Conservation (phyloP, 2,113 vertebrate genomes). For the Indicator indicator region DNA sequence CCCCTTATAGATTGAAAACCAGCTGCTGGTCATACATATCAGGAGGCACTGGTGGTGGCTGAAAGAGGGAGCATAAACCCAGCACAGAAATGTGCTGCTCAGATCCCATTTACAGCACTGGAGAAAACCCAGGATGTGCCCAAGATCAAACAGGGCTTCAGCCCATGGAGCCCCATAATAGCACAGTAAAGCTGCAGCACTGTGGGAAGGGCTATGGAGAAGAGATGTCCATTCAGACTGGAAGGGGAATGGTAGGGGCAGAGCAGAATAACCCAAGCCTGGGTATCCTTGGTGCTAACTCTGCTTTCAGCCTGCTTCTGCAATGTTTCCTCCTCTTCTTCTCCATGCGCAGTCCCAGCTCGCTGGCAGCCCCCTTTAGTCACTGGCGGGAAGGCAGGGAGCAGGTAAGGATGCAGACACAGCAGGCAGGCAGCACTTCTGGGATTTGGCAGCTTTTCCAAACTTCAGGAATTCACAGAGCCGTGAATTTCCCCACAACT, state of each 20-base stretch:
- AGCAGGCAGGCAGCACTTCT: not conserved
- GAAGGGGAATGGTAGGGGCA: not conserved
- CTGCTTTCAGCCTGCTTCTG: constrained; percentile 55
- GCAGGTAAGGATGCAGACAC: not conserved
- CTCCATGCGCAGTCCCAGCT: not conserved
- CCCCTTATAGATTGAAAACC: not conserved
- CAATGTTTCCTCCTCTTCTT: not conserved
- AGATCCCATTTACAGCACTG: not conserved
- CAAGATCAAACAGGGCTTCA: not conserved
- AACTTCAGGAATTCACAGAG: not conserved
- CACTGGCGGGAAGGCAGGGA: not conserved
- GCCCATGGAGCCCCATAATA: not conserved
- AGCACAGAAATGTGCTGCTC: not conserved
- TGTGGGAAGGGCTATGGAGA: not conserved
- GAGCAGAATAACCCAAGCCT: not conserved
- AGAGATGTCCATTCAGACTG: not conserved
- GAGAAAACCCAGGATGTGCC: not conserved
- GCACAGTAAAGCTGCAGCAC: fast-evolving
- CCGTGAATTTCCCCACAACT: not conserved
- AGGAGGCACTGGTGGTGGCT: not conserved
- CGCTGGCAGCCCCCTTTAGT: not conserved
- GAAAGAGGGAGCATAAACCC: not conserved
- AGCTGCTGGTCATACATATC: not conserved
- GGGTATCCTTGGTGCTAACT: not conserved
- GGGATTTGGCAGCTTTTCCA: not conserved